These are phyloP conservation scores for Ochropacha duplaris DNA, from an alignment of 2,888 invertebrate genomes.

Conservation along the genomic window DNA sequence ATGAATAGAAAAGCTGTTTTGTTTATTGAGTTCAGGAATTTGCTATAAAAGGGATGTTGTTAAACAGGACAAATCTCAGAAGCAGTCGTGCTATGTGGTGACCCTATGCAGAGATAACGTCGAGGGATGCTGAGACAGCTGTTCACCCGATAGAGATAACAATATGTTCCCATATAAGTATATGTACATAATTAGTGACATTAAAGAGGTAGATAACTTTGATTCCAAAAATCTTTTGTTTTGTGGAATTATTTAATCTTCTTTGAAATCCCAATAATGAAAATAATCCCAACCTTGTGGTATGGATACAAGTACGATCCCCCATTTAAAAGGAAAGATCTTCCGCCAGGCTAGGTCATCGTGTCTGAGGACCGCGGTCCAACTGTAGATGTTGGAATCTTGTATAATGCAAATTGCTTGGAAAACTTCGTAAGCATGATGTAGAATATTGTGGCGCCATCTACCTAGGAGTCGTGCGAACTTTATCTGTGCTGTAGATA, in stretches of 20 bases:
- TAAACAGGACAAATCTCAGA: neutral
- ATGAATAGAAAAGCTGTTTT: neutral
- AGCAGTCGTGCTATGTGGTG: neutral
- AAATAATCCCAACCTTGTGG: no score
- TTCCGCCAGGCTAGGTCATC: no score
- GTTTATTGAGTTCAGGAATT: neutral
- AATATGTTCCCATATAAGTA: neutral
- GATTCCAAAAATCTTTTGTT: neutral
- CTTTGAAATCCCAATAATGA: no score
- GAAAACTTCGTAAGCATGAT: no score
- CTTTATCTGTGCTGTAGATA: no score
- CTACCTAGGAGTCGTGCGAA: no score
- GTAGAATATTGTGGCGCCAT: no score
- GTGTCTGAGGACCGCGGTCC: no score
- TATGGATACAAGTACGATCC: no score
- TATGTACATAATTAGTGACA: constrained; percentile 14
- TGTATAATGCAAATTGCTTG: no score
- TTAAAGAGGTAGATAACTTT: neutral
- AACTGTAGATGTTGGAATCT: no score
- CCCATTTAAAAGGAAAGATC: no score
- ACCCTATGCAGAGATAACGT: constrained; percentile 39
- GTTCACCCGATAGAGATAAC: constrained; percentile 32
- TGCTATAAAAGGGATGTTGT: neutral
- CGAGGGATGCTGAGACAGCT: constrained; percentile 46
- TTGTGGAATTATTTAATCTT: neutral